phyloP scores from a whole-genome alignment of 35 echinoderm and acorn worm genomes.

The Ophioderma brevispina region DNA sequence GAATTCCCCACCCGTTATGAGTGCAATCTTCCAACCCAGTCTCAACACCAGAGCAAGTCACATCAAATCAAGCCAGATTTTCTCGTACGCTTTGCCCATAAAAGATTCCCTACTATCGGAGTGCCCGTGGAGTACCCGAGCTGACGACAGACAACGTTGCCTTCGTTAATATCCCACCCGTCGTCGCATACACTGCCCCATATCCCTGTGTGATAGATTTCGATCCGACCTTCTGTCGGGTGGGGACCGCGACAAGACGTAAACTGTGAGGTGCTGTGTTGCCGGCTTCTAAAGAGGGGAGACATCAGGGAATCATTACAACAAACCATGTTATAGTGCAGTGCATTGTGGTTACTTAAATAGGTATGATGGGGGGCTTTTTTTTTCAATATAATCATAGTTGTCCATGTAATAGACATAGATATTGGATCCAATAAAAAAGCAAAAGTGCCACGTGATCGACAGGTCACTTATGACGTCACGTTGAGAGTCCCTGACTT shows the following conservation, averaged over 20 bases:
- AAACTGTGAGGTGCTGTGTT: not conserved
- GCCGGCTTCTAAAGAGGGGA: no score
- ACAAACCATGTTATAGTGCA: no score
- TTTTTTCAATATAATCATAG: no score
- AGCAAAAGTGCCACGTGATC: no score
- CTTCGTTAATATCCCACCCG: constrained; percentile 20
- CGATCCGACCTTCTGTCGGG: constrained; percentile 30
- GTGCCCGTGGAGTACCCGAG: constrained; percentile 23
- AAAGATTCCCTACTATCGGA: not conserved
- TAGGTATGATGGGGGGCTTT: no score
- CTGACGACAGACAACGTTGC: constrained; percentile 44
- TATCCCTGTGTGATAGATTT: constrained; percentile 26
- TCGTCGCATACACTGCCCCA: constrained; percentile 69
- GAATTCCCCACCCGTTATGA: constrained; percentile 33
- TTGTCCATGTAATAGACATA: no score
- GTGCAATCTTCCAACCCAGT: constrained; percentile 26
- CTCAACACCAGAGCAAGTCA: constrained; percentile 52
- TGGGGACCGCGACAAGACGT: not conserved
- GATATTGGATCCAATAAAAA: no score
- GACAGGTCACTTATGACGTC: no score
- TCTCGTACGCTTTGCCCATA: constrained; percentile 17
- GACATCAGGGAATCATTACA: no score
- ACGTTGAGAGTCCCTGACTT: no score
- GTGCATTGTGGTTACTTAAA: no score
- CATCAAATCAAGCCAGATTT: constrained; percentile 65